Conservation (phyloP, 1,140 invertebrate genomes). For the Aphelenchoides avenae region DNA sequence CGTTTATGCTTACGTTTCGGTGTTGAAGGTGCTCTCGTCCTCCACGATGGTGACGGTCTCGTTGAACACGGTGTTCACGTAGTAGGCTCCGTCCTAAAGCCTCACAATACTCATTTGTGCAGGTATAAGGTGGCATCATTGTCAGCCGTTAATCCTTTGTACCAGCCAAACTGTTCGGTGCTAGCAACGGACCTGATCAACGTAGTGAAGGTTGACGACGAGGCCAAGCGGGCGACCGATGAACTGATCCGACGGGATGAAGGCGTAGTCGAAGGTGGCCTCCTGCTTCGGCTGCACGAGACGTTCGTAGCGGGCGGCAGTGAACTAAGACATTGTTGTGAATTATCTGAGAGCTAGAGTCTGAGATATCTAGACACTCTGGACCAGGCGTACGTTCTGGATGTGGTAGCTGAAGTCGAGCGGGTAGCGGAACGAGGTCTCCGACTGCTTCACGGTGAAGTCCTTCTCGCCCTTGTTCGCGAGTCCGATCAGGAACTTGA, state of each 20-base stretch:
- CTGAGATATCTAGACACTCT: background rate
- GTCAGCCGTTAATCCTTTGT: background rate
- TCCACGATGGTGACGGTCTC: slow-evolving; percentile 95
- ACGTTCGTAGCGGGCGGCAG: slow-evolving; percentile 79
- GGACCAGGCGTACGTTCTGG: slow-evolving; percentile 75
- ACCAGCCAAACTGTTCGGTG: slow-evolving; percentile 63
- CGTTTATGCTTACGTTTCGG: slow-evolving; percentile 71
- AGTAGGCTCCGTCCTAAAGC: slow-evolving; percentile 68
- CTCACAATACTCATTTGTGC: slow-evolving; percentile 1
- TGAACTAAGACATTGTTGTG: slow-evolving; percentile 73
- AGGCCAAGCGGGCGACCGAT: slow-evolving; percentile 91
- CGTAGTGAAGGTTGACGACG: slow-evolving; percentile 85
- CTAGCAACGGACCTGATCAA: slow-evolving; percentile 66
- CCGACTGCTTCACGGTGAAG: slow-evolving; percentile 83
- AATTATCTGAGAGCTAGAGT: slow-evolving; percentile 3
- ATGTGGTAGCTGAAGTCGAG: slow-evolving; percentile 97
- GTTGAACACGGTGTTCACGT: slow-evolving; percentile 89
- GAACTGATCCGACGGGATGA: slow-evolving; percentile 87
- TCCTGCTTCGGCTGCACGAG: slow-evolving; percentile 83
- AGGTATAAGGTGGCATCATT: slow-evolving; percentile 2
- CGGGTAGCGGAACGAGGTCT: slow-evolving; percentile 95
- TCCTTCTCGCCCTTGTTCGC: slow-evolving; percentile 83
- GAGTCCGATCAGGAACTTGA: slow-evolving; percentile 92
- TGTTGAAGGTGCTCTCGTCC: slow-evolving; percentile 90
- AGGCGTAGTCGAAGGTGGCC: slow-evolving; percentile 88